phyloP scores from a whole-genome alignment of 2,113 vertebrate genomes.

The Pedetes capensis region DNA sequence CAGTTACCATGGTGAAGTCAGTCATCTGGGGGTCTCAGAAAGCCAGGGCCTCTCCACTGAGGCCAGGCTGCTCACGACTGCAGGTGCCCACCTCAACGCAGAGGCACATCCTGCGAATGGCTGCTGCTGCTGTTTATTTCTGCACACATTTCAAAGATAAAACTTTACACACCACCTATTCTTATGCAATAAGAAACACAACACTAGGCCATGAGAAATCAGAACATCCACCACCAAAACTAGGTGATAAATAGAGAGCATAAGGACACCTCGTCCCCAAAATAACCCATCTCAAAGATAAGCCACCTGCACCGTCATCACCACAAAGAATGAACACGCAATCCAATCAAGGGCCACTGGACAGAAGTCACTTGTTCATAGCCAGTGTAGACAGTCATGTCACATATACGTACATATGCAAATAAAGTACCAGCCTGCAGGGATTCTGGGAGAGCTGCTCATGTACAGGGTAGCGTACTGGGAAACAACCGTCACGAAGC shows the following conservation, averaged over 20 bases:
- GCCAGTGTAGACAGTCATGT: neutral
- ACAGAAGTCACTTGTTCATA: conserved; percentile 52
- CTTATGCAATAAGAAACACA: conserved; percentile 70
- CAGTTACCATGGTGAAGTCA: fast-evolving
- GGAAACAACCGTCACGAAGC: conserved; percentile 40
- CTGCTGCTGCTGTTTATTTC: conserved; percentile 73
- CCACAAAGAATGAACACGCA: conserved; percentile 49
- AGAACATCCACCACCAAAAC: conserved; percentile 57
- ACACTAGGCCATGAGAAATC: conserved; percentile 59
- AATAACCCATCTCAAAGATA: conserved; percentile 55
- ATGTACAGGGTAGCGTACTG: conserved; percentile 36
- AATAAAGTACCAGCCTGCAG: conserved; percentile 59
- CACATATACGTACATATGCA: conserved; percentile 19
- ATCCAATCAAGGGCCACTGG: neutral
- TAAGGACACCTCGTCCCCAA: neutral
- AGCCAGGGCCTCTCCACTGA: neutral
- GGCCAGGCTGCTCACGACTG: neutral
- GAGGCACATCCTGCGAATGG: neutral
- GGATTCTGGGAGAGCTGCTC: conserved; percentile 38
- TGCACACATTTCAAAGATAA: conserved; percentile 68
- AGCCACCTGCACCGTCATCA: conserved; percentile 44
- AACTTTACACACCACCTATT: conserved; percentile 55
- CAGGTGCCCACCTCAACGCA: fast-evolving
- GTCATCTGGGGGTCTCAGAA: neutral
- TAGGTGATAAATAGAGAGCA: conserved; percentile 47